These are phyloP conservation scores for Sarcophaga bullata DNA, from an alignment of 1,140 invertebrate genomes.

Conservation along the genomic window DNA sequence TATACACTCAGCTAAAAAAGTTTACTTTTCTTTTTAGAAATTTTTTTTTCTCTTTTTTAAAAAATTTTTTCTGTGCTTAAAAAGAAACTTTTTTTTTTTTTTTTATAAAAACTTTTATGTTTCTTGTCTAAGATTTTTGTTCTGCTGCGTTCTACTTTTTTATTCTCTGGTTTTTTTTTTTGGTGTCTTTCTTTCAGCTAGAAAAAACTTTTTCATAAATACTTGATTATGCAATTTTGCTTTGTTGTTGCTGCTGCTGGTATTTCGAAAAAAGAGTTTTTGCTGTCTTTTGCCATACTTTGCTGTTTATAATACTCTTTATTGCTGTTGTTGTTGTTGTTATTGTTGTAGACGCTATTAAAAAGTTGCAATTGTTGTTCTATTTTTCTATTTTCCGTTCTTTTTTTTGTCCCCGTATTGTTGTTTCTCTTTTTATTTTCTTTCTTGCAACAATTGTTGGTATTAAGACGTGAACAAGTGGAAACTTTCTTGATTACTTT, in stretches of 20 bases:
- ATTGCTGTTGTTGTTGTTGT: background rate
- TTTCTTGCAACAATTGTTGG: background rate
- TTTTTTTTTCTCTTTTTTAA: background rate
- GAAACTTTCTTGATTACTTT: constrained; percentile 21
- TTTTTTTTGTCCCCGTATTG: too few relatives aligned
- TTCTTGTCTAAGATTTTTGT: too few relatives aligned
- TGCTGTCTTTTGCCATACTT: background rate
- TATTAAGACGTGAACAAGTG: background rate
- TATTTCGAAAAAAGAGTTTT: background rate
- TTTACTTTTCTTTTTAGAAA: background rate
- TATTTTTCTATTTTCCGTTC: too few relatives aligned
- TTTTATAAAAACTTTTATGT: too few relatives aligned
- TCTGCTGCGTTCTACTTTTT: background rate
- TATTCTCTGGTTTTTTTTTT: background rate
- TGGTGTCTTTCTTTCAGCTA: background rate
- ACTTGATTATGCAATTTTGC: constrained; percentile 21
- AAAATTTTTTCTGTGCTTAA: constrained; percentile 1
- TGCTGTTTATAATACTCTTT: background rate
- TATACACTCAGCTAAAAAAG: background rate
- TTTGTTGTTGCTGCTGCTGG: background rate
- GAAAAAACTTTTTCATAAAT: constrained; percentile 24
- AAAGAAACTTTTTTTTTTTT: background rate
- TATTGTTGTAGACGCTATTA: background rate
- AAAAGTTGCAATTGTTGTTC: too few relatives aligned
- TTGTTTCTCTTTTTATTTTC: too few relatives aligned